Base-by-base conservation (phyloP, 2,113 vertebrate genomes). In the Bombycilla garrulus region DNA sequence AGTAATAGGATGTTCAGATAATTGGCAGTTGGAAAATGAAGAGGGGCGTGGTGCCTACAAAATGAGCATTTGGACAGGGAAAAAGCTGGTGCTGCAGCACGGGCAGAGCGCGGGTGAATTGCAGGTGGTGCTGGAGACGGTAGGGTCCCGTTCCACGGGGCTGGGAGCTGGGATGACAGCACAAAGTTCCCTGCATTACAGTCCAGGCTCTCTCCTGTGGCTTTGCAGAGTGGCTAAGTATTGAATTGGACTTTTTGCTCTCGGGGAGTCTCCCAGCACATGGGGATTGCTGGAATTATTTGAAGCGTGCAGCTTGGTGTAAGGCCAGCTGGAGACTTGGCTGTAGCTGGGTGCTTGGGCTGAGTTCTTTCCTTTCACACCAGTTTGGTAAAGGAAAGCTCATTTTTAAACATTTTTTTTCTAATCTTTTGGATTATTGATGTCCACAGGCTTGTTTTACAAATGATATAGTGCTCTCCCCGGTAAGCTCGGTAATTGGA, bases 181-280 rank as follows among this genome's bases (percentile, higher is more conserved):
- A 92, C 79, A 74, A 73, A 95, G 47, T 65, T 94, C 83, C 28
- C 82, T 95, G 90, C 87, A 2, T 28, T n/a, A 22, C 36, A 92
- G 72, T 35, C 76, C 86, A 82, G 81, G 90, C 92, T 90, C n/a
- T 76, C 83, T 79, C 58, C 91, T 42, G 86, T 45, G 86, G 22
- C 89, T 96, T 93, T 90, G 81, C 81, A 50, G 28, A 85, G 90
- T 65, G 86, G 90, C 83, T 93, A 74, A 96, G 95, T 92, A 95
- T 83, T 94, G 91, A 97, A 96, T 94, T 94, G 10, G 72, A 83
- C 92, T 97, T 95, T 93, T 70, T 62, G 64, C 64, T 93, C 92
- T 81, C 1, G 47, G 83, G 90, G 73, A 84, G 84, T 77, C 89
- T 97, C 66, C 90, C 69, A 94, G 90, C 50, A 54, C 58, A 44